phyloP scores from a whole-genome alignment of 2,797 vertebrate species.

The Gymnocypris eckloni region DNA sequence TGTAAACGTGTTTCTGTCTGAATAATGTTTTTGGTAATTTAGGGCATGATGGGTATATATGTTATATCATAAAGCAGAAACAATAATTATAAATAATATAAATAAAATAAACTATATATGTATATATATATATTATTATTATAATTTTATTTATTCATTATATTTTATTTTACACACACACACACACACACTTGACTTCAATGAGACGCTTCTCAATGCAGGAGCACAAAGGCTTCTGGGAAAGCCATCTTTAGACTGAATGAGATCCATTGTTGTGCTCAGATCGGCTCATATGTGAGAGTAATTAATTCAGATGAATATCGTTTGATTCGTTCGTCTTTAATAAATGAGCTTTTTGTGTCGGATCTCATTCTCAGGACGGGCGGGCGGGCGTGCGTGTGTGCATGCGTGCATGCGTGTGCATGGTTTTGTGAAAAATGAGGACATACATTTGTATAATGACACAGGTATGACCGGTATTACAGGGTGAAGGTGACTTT shows the following conservation, averaged over 20 bases:
- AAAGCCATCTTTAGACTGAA: background rate
- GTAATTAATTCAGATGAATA: conserved; percentile 12
- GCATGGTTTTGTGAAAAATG: no score
- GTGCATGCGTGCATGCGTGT: no score
- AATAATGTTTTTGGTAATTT: background rate
- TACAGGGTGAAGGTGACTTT: no score
- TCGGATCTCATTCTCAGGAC: background rate
- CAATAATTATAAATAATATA: no score
- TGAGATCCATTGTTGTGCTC: background rate
- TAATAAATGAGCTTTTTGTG: background rate
- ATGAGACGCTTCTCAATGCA: background rate
- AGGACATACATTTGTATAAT: no score
- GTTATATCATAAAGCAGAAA: background rate
- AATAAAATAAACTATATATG: background rate
- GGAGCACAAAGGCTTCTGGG: conserved; percentile 20
- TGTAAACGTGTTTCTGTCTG: background rate
- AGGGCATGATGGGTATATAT: background rate
- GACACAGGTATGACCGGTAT: no score
- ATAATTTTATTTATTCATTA: no score
- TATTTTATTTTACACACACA: no score
- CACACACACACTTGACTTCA: background rate
- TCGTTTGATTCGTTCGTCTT: background rate
- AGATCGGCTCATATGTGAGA: background rate
- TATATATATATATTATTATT: no score
- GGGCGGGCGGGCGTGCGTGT: no score